Evolutionary conservation across 2,797 vertebrate species (phyloP).

Genomic region (Huso huso): DNA sequence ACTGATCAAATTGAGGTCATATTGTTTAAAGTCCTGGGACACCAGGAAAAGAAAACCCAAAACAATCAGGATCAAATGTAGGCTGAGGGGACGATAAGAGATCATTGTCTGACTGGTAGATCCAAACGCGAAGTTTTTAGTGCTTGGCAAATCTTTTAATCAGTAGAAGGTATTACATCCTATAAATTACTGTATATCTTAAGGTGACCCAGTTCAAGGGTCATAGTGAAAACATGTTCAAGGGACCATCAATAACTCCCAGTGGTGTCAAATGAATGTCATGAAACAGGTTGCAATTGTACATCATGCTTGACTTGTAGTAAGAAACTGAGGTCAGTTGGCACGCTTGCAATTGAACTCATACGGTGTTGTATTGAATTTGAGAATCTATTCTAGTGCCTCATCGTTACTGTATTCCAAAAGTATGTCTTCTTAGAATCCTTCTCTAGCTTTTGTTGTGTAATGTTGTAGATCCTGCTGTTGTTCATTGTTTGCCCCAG

Average conservation of each 20-base stretch:
- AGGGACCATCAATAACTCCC: no score
- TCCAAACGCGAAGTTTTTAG: no score
- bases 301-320: not conserved
- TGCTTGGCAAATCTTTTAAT: not conserved
- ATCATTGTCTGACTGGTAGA: no score
- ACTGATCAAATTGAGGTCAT: no score
- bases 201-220: not conserved
- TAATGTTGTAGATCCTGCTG: slow-evolving; percentile 37
- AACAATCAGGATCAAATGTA: no score
- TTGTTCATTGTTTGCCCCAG: slow-evolving; percentile 47
- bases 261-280: no score
- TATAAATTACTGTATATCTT: not conserved
- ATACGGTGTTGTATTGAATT: no score
- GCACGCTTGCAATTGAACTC: no score
- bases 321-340: not conserved
- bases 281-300: no score
- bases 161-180: not conserved
- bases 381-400: not conserved
- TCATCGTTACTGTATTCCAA: not conserved
- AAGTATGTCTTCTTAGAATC: not conserved
- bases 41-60: no score
- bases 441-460: not conserved
- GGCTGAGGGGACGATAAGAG: no score
- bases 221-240: not conserved
- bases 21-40: no score